A percentile compares a stretch with the other conserved stretches of the same genome.
Evolutionary conservation across 2,797 vertebrate species (phyloP).

Genomic region (Podarcis siculus): DNA sequence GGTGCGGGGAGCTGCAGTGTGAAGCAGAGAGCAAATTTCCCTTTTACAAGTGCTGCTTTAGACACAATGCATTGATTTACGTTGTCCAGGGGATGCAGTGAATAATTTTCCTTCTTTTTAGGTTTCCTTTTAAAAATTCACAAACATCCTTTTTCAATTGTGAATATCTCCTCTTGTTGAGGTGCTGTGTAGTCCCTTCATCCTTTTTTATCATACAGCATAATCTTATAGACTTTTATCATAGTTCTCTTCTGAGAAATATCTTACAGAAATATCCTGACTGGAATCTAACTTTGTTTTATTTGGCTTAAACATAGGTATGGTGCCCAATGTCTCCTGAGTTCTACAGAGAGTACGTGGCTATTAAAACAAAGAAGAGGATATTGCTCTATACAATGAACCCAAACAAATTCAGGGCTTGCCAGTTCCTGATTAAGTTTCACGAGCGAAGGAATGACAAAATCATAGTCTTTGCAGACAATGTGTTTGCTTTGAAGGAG

Average conservation of each 20-base stretch:
- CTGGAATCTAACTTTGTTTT: neutral
- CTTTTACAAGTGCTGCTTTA: neutral
- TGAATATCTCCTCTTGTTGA: neutral
- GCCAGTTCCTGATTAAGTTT: constrained; percentile 98
- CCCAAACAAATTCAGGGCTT: constrained; percentile 97
- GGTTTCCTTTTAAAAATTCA: neutral
- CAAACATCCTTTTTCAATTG: neutral
- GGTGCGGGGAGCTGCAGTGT: neutral
- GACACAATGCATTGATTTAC: neutral
- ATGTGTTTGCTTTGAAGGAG: constrained; percentile 97
- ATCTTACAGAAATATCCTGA: neutral
- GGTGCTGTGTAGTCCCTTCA: neutral
- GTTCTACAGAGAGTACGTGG: constrained; percentile 97
- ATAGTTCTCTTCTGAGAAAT: neutral
- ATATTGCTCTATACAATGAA: constrained; percentile 98
- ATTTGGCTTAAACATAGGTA: constrained; percentile 79
- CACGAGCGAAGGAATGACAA: constrained; percentile 98
- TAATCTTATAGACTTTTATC: neutral
- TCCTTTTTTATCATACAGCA: neutral
- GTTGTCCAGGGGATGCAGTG: neutral
- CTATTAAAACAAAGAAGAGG: constrained; percentile 96
- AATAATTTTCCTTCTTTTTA: neutral
- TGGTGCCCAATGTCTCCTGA: constrained; percentile 99
- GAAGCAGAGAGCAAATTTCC: neutral
- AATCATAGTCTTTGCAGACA: constrained; percentile 98